These are phyloP conservation scores for Nylanderia fulva DNA, from an alignment of 1,140 invertebrate species.

Conservation along the genomic window DNA sequence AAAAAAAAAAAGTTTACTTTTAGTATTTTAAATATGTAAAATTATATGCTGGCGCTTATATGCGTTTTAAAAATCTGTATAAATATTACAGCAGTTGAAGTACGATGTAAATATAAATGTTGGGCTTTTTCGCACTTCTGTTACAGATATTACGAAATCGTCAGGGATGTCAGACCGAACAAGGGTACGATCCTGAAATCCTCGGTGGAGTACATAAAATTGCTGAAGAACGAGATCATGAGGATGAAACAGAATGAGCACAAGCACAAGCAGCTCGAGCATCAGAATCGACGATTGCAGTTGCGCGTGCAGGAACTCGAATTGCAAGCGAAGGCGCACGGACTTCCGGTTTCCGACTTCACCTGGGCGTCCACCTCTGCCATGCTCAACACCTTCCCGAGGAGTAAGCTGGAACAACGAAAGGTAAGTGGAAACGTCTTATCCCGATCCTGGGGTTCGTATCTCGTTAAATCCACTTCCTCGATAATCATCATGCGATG, in stretches of 20 bases:
- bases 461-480: conserved; percentile 48
- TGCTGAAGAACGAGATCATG: conserved; percentile 94
- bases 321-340: conserved; percentile 90
- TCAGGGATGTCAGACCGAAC: conserved; percentile 95
- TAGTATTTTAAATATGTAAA: not conserved
- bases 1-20: not conserved
- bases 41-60: not conserved
- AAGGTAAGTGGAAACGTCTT: conserved; percentile 76
- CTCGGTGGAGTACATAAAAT: conserved; percentile 98
- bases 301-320: conserved; percentile 92
- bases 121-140: not conserved
- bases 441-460: not conserved
- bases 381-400: conserved; percentile 81
- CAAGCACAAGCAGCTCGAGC: conserved; percentile 92
- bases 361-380: conserved; percentile 84
- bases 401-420: conserved; percentile 84
- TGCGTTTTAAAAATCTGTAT: not conserved
- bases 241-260: conserved; percentile 92
- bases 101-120: not conserved
- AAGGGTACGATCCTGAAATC: conserved; percentile 99
- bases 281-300: conserved; percentile 93
- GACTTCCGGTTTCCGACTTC: conserved; percentile 88
- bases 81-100: not conserved
- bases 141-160: conserved; percentile 92
- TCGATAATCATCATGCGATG: not conserved